Conservation (phyloP, 2,888 invertebrate genomes). For the Dioctria linearis region DNA sequence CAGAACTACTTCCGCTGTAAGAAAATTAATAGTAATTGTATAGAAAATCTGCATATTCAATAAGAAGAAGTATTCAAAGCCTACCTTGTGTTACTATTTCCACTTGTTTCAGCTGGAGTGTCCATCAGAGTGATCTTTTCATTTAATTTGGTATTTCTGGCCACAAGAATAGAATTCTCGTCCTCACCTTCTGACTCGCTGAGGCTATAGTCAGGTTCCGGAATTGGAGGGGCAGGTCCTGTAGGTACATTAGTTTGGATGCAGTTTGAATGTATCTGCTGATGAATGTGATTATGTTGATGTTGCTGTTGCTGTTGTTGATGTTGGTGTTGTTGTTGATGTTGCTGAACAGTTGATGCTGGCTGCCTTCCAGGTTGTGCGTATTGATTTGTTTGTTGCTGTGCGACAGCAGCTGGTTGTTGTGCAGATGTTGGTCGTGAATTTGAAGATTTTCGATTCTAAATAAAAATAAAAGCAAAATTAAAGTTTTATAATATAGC, state of each 20-base stretch:
- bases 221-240: conserved; percentile 81
- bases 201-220: conserved; percentile 92
- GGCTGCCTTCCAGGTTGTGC: conserved; percentile 66
- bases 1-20: conserved; percentile 80
- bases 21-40: neutral
- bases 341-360: conserved; percentile 45
- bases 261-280: conserved; percentile 32
- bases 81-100: conserved; percentile 82
- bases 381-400: conserved; percentile 66
- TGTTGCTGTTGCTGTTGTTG: conserved; percentile 61
- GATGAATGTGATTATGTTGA: conserved; percentile 61
- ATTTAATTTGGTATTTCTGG: conserved; percentile 72
- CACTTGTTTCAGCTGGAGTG: conserved; percentile 78
- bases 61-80: conserved; percentile 20
- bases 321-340: conserved; percentile 64
- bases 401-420: conserved; percentile 24
- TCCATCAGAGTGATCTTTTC: conserved; percentile 73
- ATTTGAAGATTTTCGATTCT: conserved; percentile 58
- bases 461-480: conserved; percentile 29
- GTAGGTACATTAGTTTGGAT: conserved; percentile 59
- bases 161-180: conserved; percentile 71
- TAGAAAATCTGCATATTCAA: neutral
- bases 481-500: neutral
- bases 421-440: conserved; percentile 52
- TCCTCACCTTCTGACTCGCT: conserved; percentile 90